Base-by-base conservation (phyloP, 1,140 invertebrate species). In the Acromyrmex echinatior region DNA sequence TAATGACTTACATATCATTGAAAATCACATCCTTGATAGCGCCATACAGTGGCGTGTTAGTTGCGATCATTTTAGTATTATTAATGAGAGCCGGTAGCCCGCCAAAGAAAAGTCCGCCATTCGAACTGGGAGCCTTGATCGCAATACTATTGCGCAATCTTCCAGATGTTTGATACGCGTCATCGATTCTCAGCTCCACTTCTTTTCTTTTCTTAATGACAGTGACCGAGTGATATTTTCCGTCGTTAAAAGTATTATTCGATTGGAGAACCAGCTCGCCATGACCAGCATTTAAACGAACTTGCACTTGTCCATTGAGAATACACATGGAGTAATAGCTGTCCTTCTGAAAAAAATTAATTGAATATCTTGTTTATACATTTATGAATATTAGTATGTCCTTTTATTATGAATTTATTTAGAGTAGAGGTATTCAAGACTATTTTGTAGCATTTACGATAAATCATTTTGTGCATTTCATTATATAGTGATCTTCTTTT, bases 11-110 rank as follows among this genome's bases (percentile, higher is more conserved):
- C 97, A 96, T 96, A 88, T 98, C 97, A 92, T 98, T 97, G 86
- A 98, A 97, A 79, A 98, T 97, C 21, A 97, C 96, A 95, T 99
- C 97, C 89, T 97, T 97, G 28, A 99, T 97, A 7, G 97, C 97
- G 45, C 98, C 98, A 79, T 96, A 96, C 9, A 97, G 94, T 68
- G 96, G 96, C 63, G 94, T 91, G 28, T 92, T 95, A 0, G 96
- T 96, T 0, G 96, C 95, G 5, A 96, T 95, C 93, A 96, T 96
- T 51, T 96, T 96, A 10, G 95, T 95, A 60, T 96, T 95, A 76
- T 96, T 95, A 16, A 96, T 95, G 65, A 95, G 94, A 21, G 93
- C 86, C 1, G 96, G 97, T 16, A 97, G 92, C 1, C 97, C 97
- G 58, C 97, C 97, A 87, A 98, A 95, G 92, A 95, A 97, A 25